These are phyloP conservation scores for Fringilla coelebs DNA, from an alignment of 2,797 vertebrate genomes.

Conservation along the genomic window DNA sequence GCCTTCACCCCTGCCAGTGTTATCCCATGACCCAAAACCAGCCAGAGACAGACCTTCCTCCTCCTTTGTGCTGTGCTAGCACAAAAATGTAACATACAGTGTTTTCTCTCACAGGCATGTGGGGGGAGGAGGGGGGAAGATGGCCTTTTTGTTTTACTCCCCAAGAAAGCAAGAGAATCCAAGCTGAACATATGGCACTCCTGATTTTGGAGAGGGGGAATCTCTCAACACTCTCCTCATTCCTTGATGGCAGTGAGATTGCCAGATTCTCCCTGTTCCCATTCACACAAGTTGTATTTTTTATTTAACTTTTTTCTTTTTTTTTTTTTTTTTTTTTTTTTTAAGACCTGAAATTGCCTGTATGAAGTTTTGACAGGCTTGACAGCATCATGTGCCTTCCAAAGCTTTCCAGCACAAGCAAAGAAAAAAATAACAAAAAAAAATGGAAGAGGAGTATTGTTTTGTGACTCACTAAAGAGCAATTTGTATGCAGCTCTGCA, in stretches of 20 bases:
- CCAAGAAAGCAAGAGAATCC: background rate
- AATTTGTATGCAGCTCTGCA: background rate
- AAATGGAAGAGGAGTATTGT: background rate
- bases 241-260: background rate
- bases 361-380: conserved; percentile 47
- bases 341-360: background rate
- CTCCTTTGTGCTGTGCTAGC: background rate
- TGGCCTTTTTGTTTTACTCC: background rate
- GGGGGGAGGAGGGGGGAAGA: background rate
- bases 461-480: background rate
- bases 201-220: background rate
- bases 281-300: background rate
- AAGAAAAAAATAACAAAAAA: background rate
- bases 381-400: conserved; percentile 26
- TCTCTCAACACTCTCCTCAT: conserved; percentile 9
- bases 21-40: background rate
- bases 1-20: background rate
- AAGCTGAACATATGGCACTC: background rate
- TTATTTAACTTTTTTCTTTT: background rate
- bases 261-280: conserved; percentile 22
- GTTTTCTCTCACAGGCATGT: background rate
- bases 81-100: background rate
- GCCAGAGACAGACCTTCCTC: background rate
- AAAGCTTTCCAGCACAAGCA: conserved; percentile 24
- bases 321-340: background rate